A percentile compares a stretch with the other conserved stretches of the same genome.
phyloP scores from a whole-genome alignment of 2,888 invertebrate genomes.

The Lithophane leautieri region DNA sequence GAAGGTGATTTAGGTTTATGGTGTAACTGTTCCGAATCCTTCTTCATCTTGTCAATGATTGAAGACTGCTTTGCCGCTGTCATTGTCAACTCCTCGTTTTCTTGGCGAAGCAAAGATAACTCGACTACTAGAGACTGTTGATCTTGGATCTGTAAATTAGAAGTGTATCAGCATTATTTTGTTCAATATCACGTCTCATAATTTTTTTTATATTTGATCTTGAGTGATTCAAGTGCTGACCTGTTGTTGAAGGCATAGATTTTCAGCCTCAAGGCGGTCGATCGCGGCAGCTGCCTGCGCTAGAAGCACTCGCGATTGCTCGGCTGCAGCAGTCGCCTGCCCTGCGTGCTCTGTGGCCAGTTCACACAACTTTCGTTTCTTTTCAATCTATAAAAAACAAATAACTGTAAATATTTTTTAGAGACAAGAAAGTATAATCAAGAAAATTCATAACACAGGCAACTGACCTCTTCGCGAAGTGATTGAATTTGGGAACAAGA shows the following conservation, averaged over 20 bases:
- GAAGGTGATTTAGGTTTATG: conserved; percentile 85
- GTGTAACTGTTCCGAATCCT: conserved; percentile 80
- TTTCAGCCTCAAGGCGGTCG: conserved; percentile 81
- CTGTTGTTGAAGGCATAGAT: conserved; percentile 81
- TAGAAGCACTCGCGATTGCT: conserved; percentile 82
- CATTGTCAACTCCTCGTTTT: conserved; percentile 86
- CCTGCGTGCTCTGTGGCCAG: conserved; percentile 85
- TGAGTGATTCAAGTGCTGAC: conserved; percentile 63
- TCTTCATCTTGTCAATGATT: conserved; percentile 85
- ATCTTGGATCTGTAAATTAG: conserved; percentile 84
- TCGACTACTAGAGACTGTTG: conserved; percentile 88
- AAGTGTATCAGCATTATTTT: conserved; percentile 25
- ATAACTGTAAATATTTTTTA: background rate
- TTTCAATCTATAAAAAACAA: conserved; percentile 77
- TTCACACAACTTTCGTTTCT: conserved; percentile 81
- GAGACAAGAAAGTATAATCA: background rate
- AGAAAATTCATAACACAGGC: background rate
- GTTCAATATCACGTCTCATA: background rate
- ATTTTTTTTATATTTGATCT: background rate
- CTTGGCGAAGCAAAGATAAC: conserved; percentile 86
- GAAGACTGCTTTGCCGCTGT: conserved; percentile 86
- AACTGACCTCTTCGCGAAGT: conserved; percentile 84
- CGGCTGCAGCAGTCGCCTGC: conserved; percentile 83
- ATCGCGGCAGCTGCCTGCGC: conserved; percentile 83
- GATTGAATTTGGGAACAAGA: conserved; percentile 84